Conservation (phyloP, 2,888 invertebrate genomes). For the Blastobasis lacticolella region DNA sequence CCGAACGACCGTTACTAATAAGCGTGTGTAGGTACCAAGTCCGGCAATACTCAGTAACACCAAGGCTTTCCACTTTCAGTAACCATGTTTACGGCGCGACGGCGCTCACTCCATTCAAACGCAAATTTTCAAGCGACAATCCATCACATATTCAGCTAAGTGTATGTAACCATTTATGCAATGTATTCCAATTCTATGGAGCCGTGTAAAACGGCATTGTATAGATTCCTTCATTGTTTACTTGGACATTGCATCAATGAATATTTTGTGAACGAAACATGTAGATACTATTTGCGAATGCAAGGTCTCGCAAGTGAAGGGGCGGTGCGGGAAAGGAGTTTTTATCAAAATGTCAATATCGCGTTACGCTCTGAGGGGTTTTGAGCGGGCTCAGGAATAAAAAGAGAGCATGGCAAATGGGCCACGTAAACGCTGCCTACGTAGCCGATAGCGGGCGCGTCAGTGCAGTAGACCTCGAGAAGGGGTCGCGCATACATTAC, state of each 20-base stretch:
- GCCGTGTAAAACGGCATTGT: constrained; percentile 1
- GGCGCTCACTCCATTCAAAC: constrained; percentile 28
- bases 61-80: constrained; percentile 69
- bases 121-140: constrained; percentile 29
- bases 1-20: constrained; percentile 38
- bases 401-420: neutral
- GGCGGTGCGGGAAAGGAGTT: constrained; percentile 24
- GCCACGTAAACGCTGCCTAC: neutral
- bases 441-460: constrained; percentile 18
- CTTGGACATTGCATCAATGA: constrained; percentile 8
- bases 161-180: neutral
- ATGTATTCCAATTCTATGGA: neutral
- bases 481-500: constrained; percentile 39
- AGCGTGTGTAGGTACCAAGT: constrained; percentile 27
- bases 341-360: constrained; percentile 30
- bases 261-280: constrained; percentile 19
- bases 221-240: constrained; percentile 4
- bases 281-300: constrained; percentile 19
- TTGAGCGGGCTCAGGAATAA: neutral
- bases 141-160: constrained; percentile 1
- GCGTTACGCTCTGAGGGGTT: constrained; percentile 15
- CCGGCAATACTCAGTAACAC: constrained; percentile 49
- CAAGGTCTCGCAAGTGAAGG: constrained; percentile 31
- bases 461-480: constrained; percentile 24
- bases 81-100: constrained; percentile 34